Conservation (phyloP, 2,888 invertebrate genomes). For the Taphrorychus bicolor region DNA sequence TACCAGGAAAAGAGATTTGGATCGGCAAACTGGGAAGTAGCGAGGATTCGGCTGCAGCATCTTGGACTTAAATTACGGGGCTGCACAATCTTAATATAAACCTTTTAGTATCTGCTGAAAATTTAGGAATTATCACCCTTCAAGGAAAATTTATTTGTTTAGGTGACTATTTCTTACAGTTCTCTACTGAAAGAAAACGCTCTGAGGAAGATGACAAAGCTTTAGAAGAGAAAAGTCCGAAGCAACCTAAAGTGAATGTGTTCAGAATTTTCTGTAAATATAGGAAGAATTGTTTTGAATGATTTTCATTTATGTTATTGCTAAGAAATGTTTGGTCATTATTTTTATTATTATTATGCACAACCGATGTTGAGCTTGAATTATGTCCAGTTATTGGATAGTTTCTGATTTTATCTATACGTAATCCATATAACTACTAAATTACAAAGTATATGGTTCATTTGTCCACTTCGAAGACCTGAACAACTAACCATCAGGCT, state of each 20-base stretch:
- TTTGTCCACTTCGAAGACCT: too few species aligned
- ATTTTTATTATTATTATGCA: too few species aligned
- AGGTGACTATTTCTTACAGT: neutral
- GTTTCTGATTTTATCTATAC: too few species aligned
- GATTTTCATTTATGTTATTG: too few species aligned
- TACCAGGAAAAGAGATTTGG: slow-evolving; percentile 80
- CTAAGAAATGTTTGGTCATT: too few species aligned
- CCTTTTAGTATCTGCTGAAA: slow-evolving; percentile 42
- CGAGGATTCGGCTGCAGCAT: slow-evolving; percentile 70
- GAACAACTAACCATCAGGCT: too few species aligned
- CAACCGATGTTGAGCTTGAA: too few species aligned
- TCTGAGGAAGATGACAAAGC: neutral
- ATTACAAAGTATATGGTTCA: too few species aligned
- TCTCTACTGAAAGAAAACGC: neutral
- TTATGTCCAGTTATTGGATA: too few species aligned
- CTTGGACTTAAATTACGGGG: slow-evolving; percentile 67
- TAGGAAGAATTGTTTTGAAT: too few species aligned
- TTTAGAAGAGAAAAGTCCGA: neutral
- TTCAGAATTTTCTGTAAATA: too few species aligned
- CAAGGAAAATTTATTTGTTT: neutral
- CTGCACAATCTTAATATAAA: slow-evolving; percentile 69
- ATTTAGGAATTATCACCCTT: neutral
- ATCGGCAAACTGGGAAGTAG: slow-evolving; percentile 62
- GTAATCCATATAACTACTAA: too few species aligned
- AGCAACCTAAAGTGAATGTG: neutral